Conservation (phyloP, 2,113 vertebrate species). For the Calidris pugnax region DNA sequence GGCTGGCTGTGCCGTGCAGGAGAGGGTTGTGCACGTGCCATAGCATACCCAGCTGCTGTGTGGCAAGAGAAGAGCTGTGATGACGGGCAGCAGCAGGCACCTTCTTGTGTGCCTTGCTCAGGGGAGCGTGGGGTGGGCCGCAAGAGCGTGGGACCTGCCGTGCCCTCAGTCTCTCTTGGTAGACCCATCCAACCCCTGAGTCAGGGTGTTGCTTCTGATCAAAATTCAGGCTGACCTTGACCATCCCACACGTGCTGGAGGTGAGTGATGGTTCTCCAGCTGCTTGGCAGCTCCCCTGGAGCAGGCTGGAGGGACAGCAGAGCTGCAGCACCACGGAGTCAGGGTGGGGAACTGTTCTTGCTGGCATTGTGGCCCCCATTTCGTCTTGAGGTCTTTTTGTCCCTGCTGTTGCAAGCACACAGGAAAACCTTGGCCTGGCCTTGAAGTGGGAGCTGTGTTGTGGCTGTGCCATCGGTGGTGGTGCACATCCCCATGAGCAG, state of each 20-base stretch:
- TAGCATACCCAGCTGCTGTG: neutral
- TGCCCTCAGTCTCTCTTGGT: fast-evolving
- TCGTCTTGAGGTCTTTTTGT: neutral
- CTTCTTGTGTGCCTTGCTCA: fast-evolving
- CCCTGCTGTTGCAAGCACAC: neutral
- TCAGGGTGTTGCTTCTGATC: neutral
- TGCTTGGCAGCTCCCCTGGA: neutral
- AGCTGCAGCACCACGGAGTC: fast-evolving
- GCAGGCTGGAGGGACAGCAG: neutral
- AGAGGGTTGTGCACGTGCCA: neutral
- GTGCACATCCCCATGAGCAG: fast-evolving
- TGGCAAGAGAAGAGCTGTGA: neutral
- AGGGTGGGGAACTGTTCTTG: neutral
- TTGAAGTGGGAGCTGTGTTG: neutral
- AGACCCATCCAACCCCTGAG: neutral
- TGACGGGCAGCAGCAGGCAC: neutral
- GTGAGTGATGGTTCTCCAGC: neutral
- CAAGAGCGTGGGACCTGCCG: fast-evolving
- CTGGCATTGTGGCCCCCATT: neutral
- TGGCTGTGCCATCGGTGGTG: neutral
- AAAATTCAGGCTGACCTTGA: neutral
- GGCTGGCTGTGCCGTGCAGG: neutral
- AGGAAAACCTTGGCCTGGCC: neutral
- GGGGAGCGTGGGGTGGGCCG: neutral
- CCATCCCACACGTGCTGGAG: neutral